Evolutionary conservation across 2,888 invertebrate genomes (phyloP).

Genomic region (Lamellibrachia satsuma): DNA sequence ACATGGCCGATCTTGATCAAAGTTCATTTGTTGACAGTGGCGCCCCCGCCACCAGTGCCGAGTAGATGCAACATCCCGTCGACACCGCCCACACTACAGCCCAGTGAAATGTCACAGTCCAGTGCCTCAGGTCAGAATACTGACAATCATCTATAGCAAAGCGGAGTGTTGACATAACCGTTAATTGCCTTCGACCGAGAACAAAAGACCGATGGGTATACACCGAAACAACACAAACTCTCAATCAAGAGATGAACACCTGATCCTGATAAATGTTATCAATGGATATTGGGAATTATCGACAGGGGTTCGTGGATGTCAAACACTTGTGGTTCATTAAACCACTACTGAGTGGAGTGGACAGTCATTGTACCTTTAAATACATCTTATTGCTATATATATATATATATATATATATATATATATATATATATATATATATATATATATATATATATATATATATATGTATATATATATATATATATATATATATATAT

Average conservation of each 20-base stretch:
- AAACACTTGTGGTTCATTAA: background rate
- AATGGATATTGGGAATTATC: too few species aligned
- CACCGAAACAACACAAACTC: too few species aligned
- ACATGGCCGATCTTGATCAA: background rate
- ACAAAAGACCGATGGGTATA: too few species aligned
- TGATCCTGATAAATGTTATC: too few species aligned
- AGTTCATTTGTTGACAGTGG: constrained; percentile 72
- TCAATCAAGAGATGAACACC: too few species aligned
- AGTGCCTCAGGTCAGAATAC: background rate
- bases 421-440: too few species aligned
- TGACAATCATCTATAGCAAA: background rate
- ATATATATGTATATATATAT: too few species aligned
- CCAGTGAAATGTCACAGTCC: constrained; percentile 1
- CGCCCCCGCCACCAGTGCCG: constrained; percentile 80
- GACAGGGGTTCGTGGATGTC: background rate
- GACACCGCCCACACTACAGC: constrained; percentile 54
- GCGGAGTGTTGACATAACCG: background rate
- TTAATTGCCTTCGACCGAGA: background rate
- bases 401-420: too few species aligned
- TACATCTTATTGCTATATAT: background rate
- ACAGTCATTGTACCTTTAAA: background rate
- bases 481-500: too few species aligned
- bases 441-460: too few species aligned
- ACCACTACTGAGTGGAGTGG: background rate
- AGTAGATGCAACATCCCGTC: constrained; percentile 56